phyloP scores from a whole-genome alignment of 2,888 invertebrate species.

The Pseudococcus longispinus region DNA sequence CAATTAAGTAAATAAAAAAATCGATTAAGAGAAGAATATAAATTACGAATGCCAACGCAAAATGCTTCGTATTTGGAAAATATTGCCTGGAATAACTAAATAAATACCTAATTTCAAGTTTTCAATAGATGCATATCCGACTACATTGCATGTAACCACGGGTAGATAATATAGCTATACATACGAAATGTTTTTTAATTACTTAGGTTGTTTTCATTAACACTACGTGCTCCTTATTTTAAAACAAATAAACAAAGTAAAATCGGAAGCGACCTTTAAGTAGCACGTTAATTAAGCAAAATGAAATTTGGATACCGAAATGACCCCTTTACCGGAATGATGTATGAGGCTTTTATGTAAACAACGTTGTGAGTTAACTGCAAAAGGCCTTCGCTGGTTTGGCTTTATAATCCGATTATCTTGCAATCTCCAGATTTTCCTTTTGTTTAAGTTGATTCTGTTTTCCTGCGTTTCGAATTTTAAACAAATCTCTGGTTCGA shows the following conservation, averaged over 20 bases:
- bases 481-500: conserved; percentile 25
- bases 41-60: no score
- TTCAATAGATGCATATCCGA: neutral
- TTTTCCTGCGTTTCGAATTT: conserved; percentile 21
- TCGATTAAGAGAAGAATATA: neutral
- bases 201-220: conserved; percentile 1
- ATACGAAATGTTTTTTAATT: neutral
- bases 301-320: conserved; percentile 31
- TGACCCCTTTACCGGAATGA: conserved; percentile 18
- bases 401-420: conserved; percentile 32
- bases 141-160: neutral
- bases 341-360: conserved; percentile 33
- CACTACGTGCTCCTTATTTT: conserved; percentile 10
- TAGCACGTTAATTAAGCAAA: conserved; percentile 38
- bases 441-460: conserved; percentile 31
- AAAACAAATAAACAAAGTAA: conserved; percentile 26
- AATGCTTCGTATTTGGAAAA: neutral
- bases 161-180: no score
- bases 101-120: neutral
- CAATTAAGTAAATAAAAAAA: neutral
- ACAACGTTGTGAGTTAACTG: conserved; percentile 16
- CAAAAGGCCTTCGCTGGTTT: conserved; percentile 1
- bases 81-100: neutral
- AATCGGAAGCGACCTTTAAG: conserved; percentile 22
- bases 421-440: conserved; percentile 35